Base-by-base conservation (phyloP, 2,113 vertebrate species). In the Dasyurus viverrinus region DNA sequence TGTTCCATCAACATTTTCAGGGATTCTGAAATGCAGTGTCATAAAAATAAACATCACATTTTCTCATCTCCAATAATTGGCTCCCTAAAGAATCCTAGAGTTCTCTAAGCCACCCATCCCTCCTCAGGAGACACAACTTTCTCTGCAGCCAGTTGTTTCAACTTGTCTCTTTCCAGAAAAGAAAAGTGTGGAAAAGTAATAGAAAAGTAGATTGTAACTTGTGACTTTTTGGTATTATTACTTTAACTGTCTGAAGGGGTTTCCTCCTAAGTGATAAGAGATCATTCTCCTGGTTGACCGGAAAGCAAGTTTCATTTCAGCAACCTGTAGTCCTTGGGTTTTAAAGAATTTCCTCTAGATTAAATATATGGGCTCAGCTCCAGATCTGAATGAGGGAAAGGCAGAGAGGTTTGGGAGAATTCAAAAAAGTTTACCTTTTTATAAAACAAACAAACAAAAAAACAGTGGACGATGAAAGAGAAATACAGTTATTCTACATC, bases 21-120 rank as follows among this genome's bases (percentile, higher is more conserved):
- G 57, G 91, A 54, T 84, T 93, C 36, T 93, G 96, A 94, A 91
- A 92, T 0, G 22, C 42, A 53, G 89, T 24, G 50, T 46, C 90
- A 2, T 84, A 95, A 96, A 97, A 96, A 97, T 95, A 95, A 98
- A 95, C 96, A 92, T 26, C 57, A n/a, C 95, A 95, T 93, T 68
- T 94, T 95, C 95, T 94, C 24, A 84, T 42, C 93, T 93, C 90
- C 53, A 54, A 36, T 94, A 94, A 97, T 91, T 94, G 93, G 93
- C 92, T 96, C 96, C 95, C 93, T 93, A 54, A 95, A 96, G 96
- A 93, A 92, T 42, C 91, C 27, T 26, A 36, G 94, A 36, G 0
- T 89, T 54, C 92, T 2, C 52, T 84, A 92, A 90, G 91, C 90
- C 91, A n/a, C 90, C 25, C 24, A 90, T 24, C 91, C 90, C 53